Conservation (phyloP, 2,113 vertebrate genomes). For the Galbula dea region DNA sequence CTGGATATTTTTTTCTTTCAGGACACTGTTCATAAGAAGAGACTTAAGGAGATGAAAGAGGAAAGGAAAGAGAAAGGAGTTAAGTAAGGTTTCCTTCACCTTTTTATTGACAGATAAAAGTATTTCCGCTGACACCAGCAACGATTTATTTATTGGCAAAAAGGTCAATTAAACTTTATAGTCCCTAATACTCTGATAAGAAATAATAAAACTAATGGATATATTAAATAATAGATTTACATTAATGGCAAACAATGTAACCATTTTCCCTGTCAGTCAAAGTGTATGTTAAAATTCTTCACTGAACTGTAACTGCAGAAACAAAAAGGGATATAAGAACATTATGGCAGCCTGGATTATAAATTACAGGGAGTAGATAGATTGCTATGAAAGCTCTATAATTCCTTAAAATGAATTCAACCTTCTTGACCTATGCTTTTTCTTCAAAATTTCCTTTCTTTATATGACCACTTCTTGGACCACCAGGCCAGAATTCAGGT, state of each 20-base stretch:
- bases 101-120: slow-evolving; percentile 38
- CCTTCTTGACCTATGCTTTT: slow-evolving; percentile 19
- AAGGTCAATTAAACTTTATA: slow-evolving; percentile 37
- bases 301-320: background rate
- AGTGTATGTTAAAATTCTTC: background rate
- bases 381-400: slow-evolving; percentile 24
- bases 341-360: background rate
- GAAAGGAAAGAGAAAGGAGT: background rate
- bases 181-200: background rate
- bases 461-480: background rate
- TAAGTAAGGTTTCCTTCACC: background rate
- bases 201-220: slow-evolving; percentile 19
- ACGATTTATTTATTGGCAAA: slow-evolving; percentile 4
- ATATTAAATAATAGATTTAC: slow-evolving; percentile 25
- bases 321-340: slow-evolving; percentile 2
- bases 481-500: background rate
- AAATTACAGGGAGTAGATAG: slow-evolving; percentile 32
- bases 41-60: background rate
- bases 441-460: slow-evolving; percentile 43
- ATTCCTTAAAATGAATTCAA: slow-evolving; percentile 48
- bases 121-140: background rate
- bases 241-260: background rate
- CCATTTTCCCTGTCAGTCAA: slow-evolving; percentile 30
- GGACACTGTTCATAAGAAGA: background rate
- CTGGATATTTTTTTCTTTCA: background rate